These are phyloP conservation scores for Melanitta fusca DNA, from an alignment of 2,797 vertebrate genomes.

Conservation along the genomic window DNA sequence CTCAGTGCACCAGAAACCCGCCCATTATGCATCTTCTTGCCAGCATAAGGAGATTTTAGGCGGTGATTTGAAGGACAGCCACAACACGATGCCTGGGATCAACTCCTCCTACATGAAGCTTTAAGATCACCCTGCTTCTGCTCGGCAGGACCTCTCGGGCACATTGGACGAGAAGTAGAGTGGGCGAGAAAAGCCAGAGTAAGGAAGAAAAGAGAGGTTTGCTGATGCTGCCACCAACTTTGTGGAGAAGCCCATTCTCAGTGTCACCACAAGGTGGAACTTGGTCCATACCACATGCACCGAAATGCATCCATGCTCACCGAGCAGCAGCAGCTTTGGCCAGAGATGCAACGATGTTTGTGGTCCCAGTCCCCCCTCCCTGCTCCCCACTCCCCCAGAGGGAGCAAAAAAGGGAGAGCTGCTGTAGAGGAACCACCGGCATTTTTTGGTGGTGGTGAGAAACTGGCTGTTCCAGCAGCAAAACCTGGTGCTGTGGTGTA, in stretches of 20 bases:
- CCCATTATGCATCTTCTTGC: fast-evolving
- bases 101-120: not conserved
- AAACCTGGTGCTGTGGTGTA: not conserved
- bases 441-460: not conserved
- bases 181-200: not conserved
- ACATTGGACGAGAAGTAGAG: not conserved
- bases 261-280: constrained; percentile 75
- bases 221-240: not conserved
- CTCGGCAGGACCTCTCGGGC: not conserved
- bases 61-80: not conserved
- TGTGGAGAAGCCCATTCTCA: constrained; percentile 29
- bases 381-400: not conserved
- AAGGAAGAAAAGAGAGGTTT: not conserved
- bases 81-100: not conserved
- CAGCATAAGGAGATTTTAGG: not conserved
- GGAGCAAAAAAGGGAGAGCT: not conserved
- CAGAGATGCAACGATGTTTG: not conserved
- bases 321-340: not conserved
- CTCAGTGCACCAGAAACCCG: not conserved
- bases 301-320: not conserved
- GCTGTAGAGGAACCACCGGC: not conserved
- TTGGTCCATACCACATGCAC: constrained; percentile 43
- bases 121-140: not conserved
- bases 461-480: not conserved
- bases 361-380: not conserved